A percentile compares a stretch with the other conserved stretches of the same genome.
phyloP scores from a whole-genome alignment of 2,113 vertebrate genomes.

The Pavo muticus region DNA sequence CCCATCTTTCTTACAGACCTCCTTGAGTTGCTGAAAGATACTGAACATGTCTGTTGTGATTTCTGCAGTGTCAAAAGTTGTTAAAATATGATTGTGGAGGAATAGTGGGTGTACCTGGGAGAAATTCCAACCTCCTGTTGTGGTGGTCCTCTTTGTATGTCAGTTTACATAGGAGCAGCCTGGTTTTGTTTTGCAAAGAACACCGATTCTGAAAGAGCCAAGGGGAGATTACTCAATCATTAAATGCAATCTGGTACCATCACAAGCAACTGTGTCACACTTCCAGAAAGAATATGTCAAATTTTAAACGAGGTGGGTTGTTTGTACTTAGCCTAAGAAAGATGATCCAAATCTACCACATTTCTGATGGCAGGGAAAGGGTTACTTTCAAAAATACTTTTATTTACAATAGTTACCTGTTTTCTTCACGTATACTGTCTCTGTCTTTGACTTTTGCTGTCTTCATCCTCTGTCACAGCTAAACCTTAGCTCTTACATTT shows the following conservation, averaged over 20 bases:
- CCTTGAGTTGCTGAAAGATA: too few relatives aligned
- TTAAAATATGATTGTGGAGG: not conserved
- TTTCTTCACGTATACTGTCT: not conserved
- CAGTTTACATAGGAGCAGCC: not conserved
- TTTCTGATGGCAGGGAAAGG: not conserved
- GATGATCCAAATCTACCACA: not conserved
- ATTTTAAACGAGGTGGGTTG: not conserved
- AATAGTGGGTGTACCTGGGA: not conserved
- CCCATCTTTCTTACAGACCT: too few relatives aligned
- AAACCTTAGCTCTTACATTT: not conserved
- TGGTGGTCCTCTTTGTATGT: not conserved
- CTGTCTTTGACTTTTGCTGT: not conserved
- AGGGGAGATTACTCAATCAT: not conserved
- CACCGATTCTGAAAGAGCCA: not conserved
- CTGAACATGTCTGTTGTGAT: not conserved
- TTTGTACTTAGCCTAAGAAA: fast-evolving
- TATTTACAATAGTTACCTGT: not conserved
- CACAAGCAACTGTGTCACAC: not conserved
- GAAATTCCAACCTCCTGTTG: not conserved
- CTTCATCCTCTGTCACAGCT: not conserved
- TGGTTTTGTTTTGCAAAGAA: not conserved
- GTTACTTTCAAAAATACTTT: not conserved
- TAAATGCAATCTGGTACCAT: not conserved
- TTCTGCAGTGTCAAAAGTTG: not conserved
- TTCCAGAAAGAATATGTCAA: not conserved